phyloP scores from a whole-genome alignment of 1,140 invertebrate genomes.

The Drosophila tsacasi region DNA sequence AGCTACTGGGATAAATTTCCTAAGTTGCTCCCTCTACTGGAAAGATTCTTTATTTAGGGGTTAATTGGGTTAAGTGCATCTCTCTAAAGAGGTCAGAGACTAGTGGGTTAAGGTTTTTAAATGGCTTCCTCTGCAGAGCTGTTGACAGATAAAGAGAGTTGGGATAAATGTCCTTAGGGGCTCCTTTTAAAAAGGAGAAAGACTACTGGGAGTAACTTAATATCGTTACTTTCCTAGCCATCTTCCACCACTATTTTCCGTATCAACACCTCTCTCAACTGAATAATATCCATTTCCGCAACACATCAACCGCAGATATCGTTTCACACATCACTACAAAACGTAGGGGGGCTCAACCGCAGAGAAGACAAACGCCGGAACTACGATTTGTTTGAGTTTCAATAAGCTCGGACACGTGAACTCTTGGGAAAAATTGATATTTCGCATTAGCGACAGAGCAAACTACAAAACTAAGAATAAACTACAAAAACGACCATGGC shows the following conservation, averaged over 20 bases:
- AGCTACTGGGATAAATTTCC: background rate
- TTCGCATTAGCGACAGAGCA: slow-evolving; percentile 69
- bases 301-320: slow-evolving; percentile 36
- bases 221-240: background rate
- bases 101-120: too few relatives aligned
- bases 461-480: slow-evolving; percentile 22
- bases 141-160: too few relatives aligned
- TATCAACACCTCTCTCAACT: slow-evolving; percentile 13
- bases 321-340: slow-evolving; percentile 49
- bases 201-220: too few relatives aligned
- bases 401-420: slow-evolving; percentile 60
- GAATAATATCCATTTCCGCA: slow-evolving; percentile 48
- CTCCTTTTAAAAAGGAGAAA: too few relatives aligned
- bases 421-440: slow-evolving; percentile 71
- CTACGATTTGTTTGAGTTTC: slow-evolving; percentile 72
- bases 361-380: slow-evolving; percentile 57
- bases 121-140: too few relatives aligned
- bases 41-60: too few relatives aligned
- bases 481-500: slow-evolving; percentile 4
- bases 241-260: background rate
- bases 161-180: too few relatives aligned
- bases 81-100: too few relatives aligned
- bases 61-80: too few relatives aligned
- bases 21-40: background rate
- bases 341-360: slow-evolving; percentile 30